Percentiles rank a stretch among this genome's conserved stretches.
phyloP scores from a whole-genome alignment of 2,113 vertebrate species.

The Gymnorhina tibicen region DNA sequence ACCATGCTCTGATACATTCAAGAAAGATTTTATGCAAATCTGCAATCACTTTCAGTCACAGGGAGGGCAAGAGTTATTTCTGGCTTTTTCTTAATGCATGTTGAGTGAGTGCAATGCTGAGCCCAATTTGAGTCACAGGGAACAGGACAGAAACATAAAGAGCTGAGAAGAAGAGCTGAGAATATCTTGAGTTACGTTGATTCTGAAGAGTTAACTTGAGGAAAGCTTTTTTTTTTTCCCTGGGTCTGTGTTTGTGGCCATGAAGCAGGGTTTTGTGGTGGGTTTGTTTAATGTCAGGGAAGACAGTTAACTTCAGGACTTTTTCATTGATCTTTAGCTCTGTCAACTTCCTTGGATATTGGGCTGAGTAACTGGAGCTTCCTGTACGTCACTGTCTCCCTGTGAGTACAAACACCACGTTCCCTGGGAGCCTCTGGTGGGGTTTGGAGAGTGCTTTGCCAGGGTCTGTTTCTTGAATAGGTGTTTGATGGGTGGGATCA shows the following conservation, averaged over 20 bases:
- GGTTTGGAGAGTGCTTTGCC: neutral
- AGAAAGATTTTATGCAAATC: neutral
- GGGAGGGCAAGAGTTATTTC: neutral
- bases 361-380: conserved; percentile 98
- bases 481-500: neutral
- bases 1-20: neutral
- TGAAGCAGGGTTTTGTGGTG: neutral
- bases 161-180: neutral
- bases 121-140: neutral
- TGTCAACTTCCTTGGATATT: conserved; percentile 90
- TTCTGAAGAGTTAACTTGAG: neutral
- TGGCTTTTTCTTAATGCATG: neutral
- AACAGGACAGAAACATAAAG: neutral
- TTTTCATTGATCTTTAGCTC: conserved; percentile 69
- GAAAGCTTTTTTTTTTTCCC: accelerated
- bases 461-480: neutral
- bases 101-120: neutral
- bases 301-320: neutral
- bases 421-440: neutral
- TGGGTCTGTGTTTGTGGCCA: neutral
- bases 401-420: conserved; percentile 78
- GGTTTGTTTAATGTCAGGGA: neutral
- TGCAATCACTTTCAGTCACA: neutral
- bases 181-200: neutral
- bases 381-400: conserved; percentile 94